phyloP scores from a whole-genome alignment of 1,140 invertebrate genomes.

The Cyrtorhinus lividipennis region DNA sequence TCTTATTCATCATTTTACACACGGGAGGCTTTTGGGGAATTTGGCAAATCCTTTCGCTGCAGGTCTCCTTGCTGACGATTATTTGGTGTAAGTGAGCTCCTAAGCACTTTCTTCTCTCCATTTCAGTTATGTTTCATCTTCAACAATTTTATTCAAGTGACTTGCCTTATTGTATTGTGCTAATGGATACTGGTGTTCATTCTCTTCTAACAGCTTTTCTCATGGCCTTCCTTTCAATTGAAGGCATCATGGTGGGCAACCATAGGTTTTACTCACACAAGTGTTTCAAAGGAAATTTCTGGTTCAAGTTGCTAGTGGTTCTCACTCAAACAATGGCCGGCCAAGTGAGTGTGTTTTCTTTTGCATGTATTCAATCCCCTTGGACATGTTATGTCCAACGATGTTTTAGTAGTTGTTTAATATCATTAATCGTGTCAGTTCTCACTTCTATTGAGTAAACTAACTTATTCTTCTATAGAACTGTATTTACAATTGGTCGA shows the following conservation, averaged over 20 bases:
- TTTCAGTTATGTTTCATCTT: too few relatives aligned
- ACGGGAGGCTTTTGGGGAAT: not conserved
- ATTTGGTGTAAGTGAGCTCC: not conserved
- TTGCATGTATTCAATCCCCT: not conserved
- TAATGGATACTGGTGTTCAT: too few relatives aligned
- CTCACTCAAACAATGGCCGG: slow-evolving; percentile 36
- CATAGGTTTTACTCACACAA: slow-evolving; percentile 39
- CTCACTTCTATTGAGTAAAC: too few relatives aligned
- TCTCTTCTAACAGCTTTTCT: too few relatives aligned
- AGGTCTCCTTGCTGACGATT: not conserved
- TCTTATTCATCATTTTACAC: not conserved
- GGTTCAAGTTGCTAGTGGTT: slow-evolving; percentile 32
- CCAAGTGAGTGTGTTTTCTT: slow-evolving; percentile 36
- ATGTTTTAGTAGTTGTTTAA: too few relatives aligned
- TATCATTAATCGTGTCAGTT: too few relatives aligned
- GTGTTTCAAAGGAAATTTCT: slow-evolving; percentile 35
- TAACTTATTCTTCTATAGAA: too few relatives aligned
- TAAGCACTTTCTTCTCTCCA: too few relatives aligned
- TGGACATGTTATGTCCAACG: not conserved
- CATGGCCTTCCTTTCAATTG: not conserved
- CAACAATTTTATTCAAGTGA: too few relatives aligned
- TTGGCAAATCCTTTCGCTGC: not conserved
- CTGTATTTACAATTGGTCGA: slow-evolving; percentile 32
- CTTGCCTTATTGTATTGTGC: too few relatives aligned
- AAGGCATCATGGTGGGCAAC: slow-evolving; percentile 38